Conservation (phyloP, 2,888 invertebrate genomes). For the Sussaba pulchella region DNA sequence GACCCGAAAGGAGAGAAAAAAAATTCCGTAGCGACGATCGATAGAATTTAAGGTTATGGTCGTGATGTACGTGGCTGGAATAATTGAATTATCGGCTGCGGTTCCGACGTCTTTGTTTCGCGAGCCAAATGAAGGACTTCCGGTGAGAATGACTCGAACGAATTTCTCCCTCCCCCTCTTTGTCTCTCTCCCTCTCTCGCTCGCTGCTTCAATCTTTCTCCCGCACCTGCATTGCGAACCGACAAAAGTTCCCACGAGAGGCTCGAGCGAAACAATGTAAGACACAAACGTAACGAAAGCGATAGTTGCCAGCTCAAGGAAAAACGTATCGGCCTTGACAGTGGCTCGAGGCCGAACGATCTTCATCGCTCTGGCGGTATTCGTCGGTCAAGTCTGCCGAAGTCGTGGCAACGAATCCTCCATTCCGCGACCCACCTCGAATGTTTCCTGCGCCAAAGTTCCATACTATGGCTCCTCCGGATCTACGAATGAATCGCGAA, state of each 20-base stretch:
- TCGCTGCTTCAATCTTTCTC: background rate
- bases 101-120: slow-evolving; percentile 26
- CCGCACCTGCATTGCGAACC: background rate
- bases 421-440: too few relatives aligned
- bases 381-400: background rate
- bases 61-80: background rate
- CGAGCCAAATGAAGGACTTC: slow-evolving; percentile 32
- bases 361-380: slow-evolving; percentile 9
- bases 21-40: background rate
- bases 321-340: slow-evolving; percentile 48
- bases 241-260: slow-evolving; percentile 54
- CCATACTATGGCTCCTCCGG: background rate
- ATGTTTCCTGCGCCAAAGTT: background rate
- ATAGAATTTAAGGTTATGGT: background rate
- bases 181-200: background rate
- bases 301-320: slow-evolving; percentile 30
- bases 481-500: slow-evolving; percentile 40
- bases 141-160: slow-evolving; percentile 43
- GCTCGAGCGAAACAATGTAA: slow-evolving; percentile 44
- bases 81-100: background rate
- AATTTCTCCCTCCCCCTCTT: background rate
- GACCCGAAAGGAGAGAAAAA: background rate
- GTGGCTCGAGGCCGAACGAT: slow-evolving; percentile 25
- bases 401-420: background rate
- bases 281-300: slow-evolving; percentile 24